A percentile compares a stretch with the other conserved stretches of the same genome.
Evolutionary conservation across 1,140 invertebrate genomes (phyloP).

Genomic region (Agrilus planipennis): DNA sequence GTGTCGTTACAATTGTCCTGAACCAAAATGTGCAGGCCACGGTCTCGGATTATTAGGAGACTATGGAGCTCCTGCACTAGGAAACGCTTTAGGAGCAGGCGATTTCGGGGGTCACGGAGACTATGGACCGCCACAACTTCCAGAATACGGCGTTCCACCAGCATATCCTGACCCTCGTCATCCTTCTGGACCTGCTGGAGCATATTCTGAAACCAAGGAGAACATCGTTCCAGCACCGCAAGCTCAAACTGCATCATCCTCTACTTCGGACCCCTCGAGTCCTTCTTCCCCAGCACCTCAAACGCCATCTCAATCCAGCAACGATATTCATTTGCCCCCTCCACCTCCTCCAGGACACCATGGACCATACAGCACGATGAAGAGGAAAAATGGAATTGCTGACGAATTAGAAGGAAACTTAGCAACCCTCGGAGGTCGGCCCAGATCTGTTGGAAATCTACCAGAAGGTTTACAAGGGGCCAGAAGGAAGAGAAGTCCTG

Average conservation of each 20-base stretch:
- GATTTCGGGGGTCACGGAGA: slow-evolving; percentile 60
- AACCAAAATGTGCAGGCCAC: slow-evolving; percentile 69
- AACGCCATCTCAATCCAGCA: slow-evolving; percentile 25
- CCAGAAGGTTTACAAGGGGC: slow-evolving; percentile 58
- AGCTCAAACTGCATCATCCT: slow-evolving; percentile 52
- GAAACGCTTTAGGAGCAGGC: slow-evolving; percentile 41
- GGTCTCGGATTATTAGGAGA: slow-evolving; percentile 43
- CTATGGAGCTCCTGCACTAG: slow-evolving; percentile 55
- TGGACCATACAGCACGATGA: slow-evolving; percentile 66
- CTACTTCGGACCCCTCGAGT: slow-evolving; percentile 50
- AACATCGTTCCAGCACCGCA: slow-evolving; percentile 68
- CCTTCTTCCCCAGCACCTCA: slow-evolving; percentile 53
- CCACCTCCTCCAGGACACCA: slow-evolving; percentile 67
- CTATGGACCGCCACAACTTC: slow-evolving; percentile 53
- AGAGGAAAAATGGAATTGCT: slow-evolving; percentile 60
- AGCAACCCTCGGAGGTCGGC: slow-evolving; percentile 67
- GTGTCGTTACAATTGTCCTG: slow-evolving; percentile 84
- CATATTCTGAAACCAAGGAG: slow-evolving; percentile 69
- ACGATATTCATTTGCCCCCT: slow-evolving; percentile 62
- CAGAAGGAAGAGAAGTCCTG: slow-evolving; percentile 43
- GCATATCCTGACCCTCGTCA: slow-evolving; percentile 72
- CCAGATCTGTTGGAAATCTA: slow-evolving; percentile 67
- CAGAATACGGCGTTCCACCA: slow-evolving; percentile 61
- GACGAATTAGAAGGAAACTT: slow-evolving; percentile 65
- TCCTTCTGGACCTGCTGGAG: slow-evolving; percentile 64